Evolutionary conservation across 1,140 invertebrate genomes (phyloP), one percentile per base, ranked within the genome.

Genomic region (Heliconius hewitsoni): DNA sequence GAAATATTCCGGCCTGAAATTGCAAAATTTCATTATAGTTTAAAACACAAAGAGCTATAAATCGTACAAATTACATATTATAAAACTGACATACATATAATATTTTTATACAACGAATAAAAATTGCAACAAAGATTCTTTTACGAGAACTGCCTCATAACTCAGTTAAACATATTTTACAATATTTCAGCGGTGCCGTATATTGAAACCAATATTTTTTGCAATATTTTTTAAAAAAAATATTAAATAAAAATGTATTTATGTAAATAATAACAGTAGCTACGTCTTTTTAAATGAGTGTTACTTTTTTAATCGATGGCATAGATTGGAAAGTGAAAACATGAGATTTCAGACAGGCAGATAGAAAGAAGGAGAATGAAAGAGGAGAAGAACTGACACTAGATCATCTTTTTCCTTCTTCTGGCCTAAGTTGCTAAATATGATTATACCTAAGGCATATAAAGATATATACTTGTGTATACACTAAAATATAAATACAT

Each of bases 91-190:
- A 30, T 66, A 16, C 11, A 30, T 27, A 30, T 66, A 66, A 66
- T 66, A 66, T 66, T 66, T 66, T 66, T 66, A 66, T 66, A 66
- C 60, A 66, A 30, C 60, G 60, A 66, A 66, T 66, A 66, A 66
- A 66, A 66, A 66, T 66, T 66, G 60, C n/a, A 66, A 66, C 60
- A 66, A 8, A 27, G 60, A 66, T 66, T 66, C 60, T 66, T 66
- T 66, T 66, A 66, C 60, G 60, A 66, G 60, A 66, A 66, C 23
- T 66, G 60, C 60, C 60, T 66, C 60, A 30, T 66, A 66, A 66
- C 60, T 66, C 60, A 66, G 60, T 13, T 66, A 66, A 66, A 66
- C 23, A 66, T 66, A 66, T 66, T 57, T 66, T 66, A 66, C 23
- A 66, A 66, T 66, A 66, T 66, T 66, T 66, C 60, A 66, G 23